Percentiles rank a stretch among this genome's conserved stretches.
Evolutionary conservation across 1,140 invertebrate genomes (phyloP).

Genomic region (Bombus pyrosoma): DNA sequence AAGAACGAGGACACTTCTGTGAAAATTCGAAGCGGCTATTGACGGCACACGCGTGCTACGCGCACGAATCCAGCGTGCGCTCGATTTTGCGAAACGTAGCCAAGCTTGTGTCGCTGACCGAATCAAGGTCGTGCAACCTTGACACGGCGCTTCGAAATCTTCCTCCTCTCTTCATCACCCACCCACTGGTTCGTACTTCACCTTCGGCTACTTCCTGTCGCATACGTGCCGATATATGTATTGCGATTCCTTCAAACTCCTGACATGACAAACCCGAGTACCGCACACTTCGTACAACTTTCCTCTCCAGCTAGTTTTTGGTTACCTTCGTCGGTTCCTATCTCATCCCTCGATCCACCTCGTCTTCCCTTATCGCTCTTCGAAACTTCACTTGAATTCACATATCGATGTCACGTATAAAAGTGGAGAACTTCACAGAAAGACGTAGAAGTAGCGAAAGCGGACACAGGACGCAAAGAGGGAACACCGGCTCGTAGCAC

Average conservation of each 20-base stretch:
- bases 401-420: neutral
- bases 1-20: no score
- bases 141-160: slow-evolving; percentile 60
- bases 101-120: slow-evolving; percentile 50
- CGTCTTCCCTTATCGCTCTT: neutral
- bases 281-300: neutral
- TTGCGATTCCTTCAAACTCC: neutral
- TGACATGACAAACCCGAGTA: neutral
- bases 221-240: neutral
- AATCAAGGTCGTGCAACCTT: slow-evolving; percentile 65
- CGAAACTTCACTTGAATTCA: neutral
- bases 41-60: neutral
- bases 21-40: neutral
- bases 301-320: neutral
- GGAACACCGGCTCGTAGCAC: neutral
- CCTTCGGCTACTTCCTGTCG: slow-evolving; percentile 26
- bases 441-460: neutral
- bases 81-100: slow-evolving; percentile 54
- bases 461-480: neutral
- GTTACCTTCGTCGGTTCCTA: neutral
- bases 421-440: neutral
- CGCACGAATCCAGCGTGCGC: slow-evolving; percentile 12
- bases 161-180: slow-evolving; percentile 42
- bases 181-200: slow-evolving; percentile 26
- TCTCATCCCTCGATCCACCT: neutral